These are phyloP conservation scores for Thamnophis sirtalis DNA, from an alignment of 2,113 vertebrate species.

Conservation along the genomic window DNA sequence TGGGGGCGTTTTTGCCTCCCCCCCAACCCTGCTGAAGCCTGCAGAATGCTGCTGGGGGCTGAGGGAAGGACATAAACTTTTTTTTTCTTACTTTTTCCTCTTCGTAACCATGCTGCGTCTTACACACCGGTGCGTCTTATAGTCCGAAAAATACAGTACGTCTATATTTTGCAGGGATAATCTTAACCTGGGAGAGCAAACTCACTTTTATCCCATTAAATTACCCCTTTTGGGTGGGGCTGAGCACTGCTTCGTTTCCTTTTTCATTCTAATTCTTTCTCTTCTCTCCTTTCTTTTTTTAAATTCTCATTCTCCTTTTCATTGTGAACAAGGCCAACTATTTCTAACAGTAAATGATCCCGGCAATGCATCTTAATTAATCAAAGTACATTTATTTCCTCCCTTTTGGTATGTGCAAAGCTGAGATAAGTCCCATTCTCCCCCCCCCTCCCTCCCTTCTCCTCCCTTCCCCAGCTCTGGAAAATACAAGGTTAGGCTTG, in stretches of 20 bases:
- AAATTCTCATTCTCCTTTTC: no score
- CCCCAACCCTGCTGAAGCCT: no score
- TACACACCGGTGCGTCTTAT: no score
- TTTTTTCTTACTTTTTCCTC: no score
- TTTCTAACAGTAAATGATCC: conserved; percentile 37
- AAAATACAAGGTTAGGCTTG: conserved; percentile 44
- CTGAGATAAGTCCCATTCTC: conserved; percentile 20
- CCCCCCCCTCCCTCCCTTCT: neutral
- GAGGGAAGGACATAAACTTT: no score
- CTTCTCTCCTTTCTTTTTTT: no score
- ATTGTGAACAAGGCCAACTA: conserved; percentile 29
- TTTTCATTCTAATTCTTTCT: no score
- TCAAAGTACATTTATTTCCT: neutral
- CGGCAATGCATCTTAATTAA: conserved; percentile 63
- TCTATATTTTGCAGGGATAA: neutral
- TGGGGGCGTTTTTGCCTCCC: no score
- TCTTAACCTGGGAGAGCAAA: neutral
- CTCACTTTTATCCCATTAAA: neutral
- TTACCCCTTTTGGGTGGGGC: neutral
- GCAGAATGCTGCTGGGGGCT: no score
- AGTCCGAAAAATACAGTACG: no score
- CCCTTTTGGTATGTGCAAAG: conserved; percentile 26
- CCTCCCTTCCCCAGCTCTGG: neutral
- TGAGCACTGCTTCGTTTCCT: neutral
- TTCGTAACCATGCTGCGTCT: no score